Conservation (phyloP, 2,888 invertebrate species). For the Latrodectus hesperus region DNA sequence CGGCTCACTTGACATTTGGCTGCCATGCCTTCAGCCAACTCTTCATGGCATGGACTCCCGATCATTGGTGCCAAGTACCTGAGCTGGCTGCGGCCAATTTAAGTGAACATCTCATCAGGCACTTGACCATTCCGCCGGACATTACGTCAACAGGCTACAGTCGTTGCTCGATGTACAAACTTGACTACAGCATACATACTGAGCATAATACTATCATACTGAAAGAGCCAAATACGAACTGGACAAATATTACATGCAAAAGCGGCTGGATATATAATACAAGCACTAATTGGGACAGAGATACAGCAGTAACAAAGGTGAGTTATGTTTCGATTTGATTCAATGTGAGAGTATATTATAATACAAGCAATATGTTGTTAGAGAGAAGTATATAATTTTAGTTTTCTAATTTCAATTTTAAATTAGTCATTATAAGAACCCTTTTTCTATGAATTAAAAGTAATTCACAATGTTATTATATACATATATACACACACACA, state of each 20-base stretch:
- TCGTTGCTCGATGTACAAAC: conserved; percentile 53
- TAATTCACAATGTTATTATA: no score
- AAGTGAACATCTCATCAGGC: conserved; percentile 52
- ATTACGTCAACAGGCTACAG: conserved; percentile 27
- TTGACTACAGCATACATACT: conserved; percentile 60
- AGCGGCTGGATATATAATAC: conserved; percentile 66
- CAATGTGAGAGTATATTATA: no score
- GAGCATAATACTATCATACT: conserved; percentile 61
- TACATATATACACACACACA: no score
- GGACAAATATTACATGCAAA: conserved; percentile 62
- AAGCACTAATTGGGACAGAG: conserved; percentile 55
- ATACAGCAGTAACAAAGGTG: conserved; percentile 66
- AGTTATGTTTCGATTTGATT: neutral
- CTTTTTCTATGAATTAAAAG: no score
- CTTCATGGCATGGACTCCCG: conserved; percentile 72
- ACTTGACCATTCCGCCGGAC: conserved; percentile 51
- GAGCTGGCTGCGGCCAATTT: conserved; percentile 77
- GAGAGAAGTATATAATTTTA: no score
- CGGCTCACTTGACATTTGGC: conserved; percentile 83
- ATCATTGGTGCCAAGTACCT: conserved; percentile 84
- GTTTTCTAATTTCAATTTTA: no score
- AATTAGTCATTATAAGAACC: no score
- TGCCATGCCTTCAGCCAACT: conserved; percentile 87
- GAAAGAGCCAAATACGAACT: conserved; percentile 70
- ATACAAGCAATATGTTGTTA: no score